phyloP scores from a whole-genome alignment of 1,140 invertebrate species.

The Tenebrio molitor region DNA sequence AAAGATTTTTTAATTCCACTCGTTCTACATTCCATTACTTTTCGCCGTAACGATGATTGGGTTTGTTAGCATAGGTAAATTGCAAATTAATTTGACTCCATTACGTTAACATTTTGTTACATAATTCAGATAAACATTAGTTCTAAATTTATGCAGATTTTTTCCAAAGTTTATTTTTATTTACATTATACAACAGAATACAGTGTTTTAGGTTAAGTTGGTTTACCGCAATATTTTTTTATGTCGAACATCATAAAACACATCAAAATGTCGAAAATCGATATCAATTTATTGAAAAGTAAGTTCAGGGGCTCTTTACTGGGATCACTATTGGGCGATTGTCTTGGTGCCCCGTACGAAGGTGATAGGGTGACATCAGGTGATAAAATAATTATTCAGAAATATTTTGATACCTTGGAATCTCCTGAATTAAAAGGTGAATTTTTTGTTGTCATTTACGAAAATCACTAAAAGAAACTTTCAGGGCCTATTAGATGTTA shows the following conservation, averaged over 20 bases:
- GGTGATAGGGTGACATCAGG: conserved; percentile 68
- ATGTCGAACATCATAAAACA: conserved; percentile 6
- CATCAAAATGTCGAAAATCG: conserved; percentile 13
- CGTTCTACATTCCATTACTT: too few relatives aligned
- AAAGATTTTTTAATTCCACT: too few relatives aligned
- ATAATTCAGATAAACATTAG: too few relatives aligned
- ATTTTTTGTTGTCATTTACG: background rate
- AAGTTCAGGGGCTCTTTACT: conserved; percentile 79
- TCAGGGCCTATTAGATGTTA: conserved; percentile 74
- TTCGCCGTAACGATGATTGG: too few relatives aligned
- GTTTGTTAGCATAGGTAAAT: too few relatives aligned
- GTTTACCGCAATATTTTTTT: background rate
- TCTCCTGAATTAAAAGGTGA: conserved; percentile 72
- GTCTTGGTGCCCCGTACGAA: conserved; percentile 80
- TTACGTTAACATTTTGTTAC: too few relatives aligned
- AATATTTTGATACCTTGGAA: conserved; percentile 74
- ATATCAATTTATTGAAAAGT: conserved; percentile 64
- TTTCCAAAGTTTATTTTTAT: too few relatives aligned
- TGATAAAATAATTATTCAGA: conserved; percentile 70
- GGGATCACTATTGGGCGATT: conserved; percentile 80
- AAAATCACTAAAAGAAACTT: conserved; percentile 44
- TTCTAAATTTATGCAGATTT: too few relatives aligned
- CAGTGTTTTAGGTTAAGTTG: background rate
- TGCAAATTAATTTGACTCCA: too few relatives aligned
- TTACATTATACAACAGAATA: too few relatives aligned